Base-by-base conservation (phyloP, 2,888 invertebrate species). In the Lampropteryx suffumata region DNA sequence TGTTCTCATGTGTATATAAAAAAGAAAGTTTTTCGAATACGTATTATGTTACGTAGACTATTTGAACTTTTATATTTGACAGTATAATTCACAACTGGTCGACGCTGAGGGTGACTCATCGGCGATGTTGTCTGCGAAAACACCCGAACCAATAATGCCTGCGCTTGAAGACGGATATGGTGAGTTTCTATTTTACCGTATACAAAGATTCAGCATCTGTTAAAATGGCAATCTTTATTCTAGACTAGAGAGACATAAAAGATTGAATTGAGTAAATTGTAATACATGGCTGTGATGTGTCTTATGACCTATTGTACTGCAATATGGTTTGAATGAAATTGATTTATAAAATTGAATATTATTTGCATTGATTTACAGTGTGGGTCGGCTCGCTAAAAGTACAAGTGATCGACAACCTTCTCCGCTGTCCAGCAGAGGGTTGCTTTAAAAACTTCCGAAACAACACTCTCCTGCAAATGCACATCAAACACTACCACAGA, bases 401-500 rank as follows among this genome's bases (percentile, higher is more conserved):
- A 0, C 92, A 94, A 82, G 91, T 95, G 59, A 92, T 95, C 39
- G 94, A 95, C 42, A 95, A 91, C 57, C 74, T 93, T 0, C 89
- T 93, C 12, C 91, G 92, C 26, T 97, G 97, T 73, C 96, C 96
- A 0, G 94, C 95, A 37, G 94, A 95, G 55, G 94, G 94, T 0
- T 98, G 98, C 74, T 93, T 92, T 41, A 98, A 98, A 82, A 95
- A 94, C 64, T 98, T 98, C 76, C 92, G 98, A 3, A 97, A 97
- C 73, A 97, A 97, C 73, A 97, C 95, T 57, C 92, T 98, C 40
- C 87, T 98, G 6, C 95, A 96, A 84, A 98, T 97, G 93, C 98
- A 98, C 76, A 95, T 98, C 32, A 98, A 98, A 71, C 98, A 98
- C 79, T 98, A 98, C 79, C 98, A 98, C 82, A 93, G 94, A 1